phyloP scores from a whole-genome alignment of 2,797 vertebrate species.

The Tapirus indicus region DNA sequence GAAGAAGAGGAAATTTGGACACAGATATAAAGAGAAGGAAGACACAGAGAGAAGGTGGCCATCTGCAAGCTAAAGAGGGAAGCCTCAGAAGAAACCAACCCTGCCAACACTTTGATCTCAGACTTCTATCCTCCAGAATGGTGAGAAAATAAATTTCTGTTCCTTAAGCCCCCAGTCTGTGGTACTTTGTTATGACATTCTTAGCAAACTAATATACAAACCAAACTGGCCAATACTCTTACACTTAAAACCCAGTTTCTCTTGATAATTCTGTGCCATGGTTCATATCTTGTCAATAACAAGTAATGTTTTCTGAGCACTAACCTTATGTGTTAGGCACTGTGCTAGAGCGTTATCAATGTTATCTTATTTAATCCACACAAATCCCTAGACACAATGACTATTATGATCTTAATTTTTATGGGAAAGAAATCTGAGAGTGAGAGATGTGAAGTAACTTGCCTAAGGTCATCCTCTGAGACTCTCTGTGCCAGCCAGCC shows the following conservation, averaged over 20 bases:
- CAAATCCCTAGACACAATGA: not conserved
- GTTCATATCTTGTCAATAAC: not conserved
- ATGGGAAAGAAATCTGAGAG: not conserved
- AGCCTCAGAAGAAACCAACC: not conserved
- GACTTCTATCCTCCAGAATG: not conserved
- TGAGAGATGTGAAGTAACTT: not conserved
- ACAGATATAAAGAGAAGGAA: not conserved
- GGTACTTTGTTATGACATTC: not conserved
- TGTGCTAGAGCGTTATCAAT: not conserved
- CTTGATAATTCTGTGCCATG: too few relatives aligned
- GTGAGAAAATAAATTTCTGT: not conserved
- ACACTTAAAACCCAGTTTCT: not conserved
- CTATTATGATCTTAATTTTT: not conserved
- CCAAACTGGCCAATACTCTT: not conserved
- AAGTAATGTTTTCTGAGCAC: not conserved
- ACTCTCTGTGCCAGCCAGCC: not conserved
- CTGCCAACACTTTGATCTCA: not conserved
- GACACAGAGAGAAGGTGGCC: rapidly evolving
- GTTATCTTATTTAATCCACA: not conserved
- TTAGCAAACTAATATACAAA: not conserved
- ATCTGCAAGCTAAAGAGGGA: not conserved
- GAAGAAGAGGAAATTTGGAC: not conserved
- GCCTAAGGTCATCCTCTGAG: not conserved
- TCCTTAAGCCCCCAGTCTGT: not conserved
- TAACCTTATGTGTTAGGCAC: not conserved